A percentile compares a stretch with the other conserved stretches of the same genome.
Conservation (phyloP, 2,888 invertebrate species). For the Cyaniris semiargus region DNA sequence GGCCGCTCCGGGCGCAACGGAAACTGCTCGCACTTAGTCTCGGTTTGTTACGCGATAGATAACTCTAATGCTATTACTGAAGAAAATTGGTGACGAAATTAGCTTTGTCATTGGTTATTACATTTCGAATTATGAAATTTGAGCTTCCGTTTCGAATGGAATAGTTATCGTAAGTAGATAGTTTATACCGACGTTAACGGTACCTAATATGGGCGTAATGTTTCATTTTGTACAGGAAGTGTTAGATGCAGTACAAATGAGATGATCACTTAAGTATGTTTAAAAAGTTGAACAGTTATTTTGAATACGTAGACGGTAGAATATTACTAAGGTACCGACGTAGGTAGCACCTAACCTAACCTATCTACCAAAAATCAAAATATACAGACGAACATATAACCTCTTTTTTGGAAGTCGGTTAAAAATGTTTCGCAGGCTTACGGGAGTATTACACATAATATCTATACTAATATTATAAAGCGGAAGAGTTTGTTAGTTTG, state of each 20-base stretch:
- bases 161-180: not conserved
- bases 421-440: too few species aligned
- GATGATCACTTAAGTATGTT: slow-evolving; percentile 1
- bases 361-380: too few species aligned
- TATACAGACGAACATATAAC: too few species aligned
- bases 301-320: not conserved
- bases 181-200: slow-evolving; percentile 9
- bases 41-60: slow-evolving; percentile 73
- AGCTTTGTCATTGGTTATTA: slow-evolving; percentile 29
- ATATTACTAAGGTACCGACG: not conserved
- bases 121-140: slow-evolving; percentile 27
- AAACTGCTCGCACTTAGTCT: slow-evolving; percentile 75
- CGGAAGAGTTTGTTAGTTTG: too few species aligned
- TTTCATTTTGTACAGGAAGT: slow-evolving; percentile 16
- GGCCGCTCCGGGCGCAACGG: slow-evolving; percentile 49
- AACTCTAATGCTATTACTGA: slow-evolving; percentile 69
- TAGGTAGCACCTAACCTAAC: not conserved
- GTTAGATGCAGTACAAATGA: slow-evolving; percentile 13
- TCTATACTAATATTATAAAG: too few species aligned
- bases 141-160: slow-evolving; percentile 26
- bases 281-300: not conserved
- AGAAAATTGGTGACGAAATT: slow-evolving; percentile 34
- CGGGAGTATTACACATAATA: too few species aligned
- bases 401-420: too few species aligned
- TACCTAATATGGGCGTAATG: slow-evolving; percentile 20